Evolutionary conservation across 1,140 invertebrate species (phyloP).

Genomic region (Drosophila aff.): DNA sequence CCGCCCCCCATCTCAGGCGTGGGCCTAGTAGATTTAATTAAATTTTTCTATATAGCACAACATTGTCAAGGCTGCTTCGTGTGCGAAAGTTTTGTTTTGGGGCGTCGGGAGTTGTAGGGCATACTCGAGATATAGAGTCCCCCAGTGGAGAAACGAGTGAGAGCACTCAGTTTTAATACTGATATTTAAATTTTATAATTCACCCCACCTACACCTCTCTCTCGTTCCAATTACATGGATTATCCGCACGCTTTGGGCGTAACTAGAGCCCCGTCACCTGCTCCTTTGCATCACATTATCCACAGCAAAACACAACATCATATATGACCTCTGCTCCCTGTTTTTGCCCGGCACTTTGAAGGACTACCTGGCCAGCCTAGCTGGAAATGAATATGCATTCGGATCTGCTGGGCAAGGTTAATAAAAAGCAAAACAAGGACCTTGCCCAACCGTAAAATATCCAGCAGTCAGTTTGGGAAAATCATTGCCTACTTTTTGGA

Average conservation of each 20-base stretch:
- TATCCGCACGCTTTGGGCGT: constrained; percentile 29
- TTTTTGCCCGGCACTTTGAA: constrained; percentile 5
- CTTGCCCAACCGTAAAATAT: constrained; percentile 6
- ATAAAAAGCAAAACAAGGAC: constrained; percentile 4
- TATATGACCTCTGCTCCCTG: constrained; percentile 5
- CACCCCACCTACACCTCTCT: neutral
- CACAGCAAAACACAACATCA: constrained; percentile 4
- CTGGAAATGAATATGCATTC: constrained; percentile 39
- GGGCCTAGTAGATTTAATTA: constrained; percentile 78
- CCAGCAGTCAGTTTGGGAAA: neutral
- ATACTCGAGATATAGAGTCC: constrained; percentile 22
- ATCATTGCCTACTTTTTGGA: neutral
- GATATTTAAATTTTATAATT: constrained; percentile 38
- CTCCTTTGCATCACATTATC: constrained; percentile 8
- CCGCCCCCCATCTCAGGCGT: constrained; percentile 11
- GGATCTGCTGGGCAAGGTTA: neutral
- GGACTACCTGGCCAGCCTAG: neutral
- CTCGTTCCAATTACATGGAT: constrained; percentile 31
- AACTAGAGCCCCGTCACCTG: neutral
- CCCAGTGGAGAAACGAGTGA: constrained; percentile 6
- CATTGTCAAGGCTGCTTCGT: constrained; percentile 48
- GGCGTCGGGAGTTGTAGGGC: neutral
- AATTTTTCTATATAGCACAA: constrained; percentile 61
- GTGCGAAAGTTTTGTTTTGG: constrained; percentile 45
- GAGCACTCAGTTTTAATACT: constrained; percentile 7